Conservation (phyloP, 2,888 invertebrate genomes). For the Eupithecia subumbrata region DNA sequence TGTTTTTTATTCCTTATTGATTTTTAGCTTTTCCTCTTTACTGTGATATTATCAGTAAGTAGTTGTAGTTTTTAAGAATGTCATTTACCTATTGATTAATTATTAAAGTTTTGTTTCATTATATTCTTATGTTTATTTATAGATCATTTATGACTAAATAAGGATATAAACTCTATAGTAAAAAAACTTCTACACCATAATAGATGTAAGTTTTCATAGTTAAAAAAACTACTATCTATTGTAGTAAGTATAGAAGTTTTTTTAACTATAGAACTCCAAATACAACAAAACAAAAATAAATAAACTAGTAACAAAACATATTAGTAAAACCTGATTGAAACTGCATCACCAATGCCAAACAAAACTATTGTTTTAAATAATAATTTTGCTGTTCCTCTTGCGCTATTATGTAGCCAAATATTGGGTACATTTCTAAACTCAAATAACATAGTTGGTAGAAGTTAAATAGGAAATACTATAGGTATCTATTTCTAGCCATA, state of each 20-base stretch:
- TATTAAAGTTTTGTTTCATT: conserved; percentile 30
- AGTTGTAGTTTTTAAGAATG: conserved; percentile 42
- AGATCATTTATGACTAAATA: conserved; percentile 26
- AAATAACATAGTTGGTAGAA: background rate
- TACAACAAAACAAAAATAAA: too few species aligned
- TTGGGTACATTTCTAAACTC: background rate
- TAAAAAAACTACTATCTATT: background rate
- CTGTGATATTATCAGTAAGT: conserved; percentile 39
- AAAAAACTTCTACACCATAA: too few species aligned
- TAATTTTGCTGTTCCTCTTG: background rate
- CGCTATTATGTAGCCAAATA: background rate
- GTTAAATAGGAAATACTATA: background rate
- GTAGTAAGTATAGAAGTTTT: background rate
- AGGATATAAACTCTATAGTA: background rate
- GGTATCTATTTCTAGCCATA: conserved; percentile 84
- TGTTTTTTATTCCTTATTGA: conserved; percentile 15
- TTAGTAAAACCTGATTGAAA: background rate
- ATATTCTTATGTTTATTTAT: conserved; percentile 16
- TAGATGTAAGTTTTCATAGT: background rate
- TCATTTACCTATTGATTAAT: conserved; percentile 22
- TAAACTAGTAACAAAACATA: background rate
- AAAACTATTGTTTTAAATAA: background rate
- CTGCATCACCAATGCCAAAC: background rate
- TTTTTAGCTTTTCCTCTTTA: conserved; percentile 22
- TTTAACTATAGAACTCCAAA: too few species aligned